phyloP scores from a whole-genome alignment of 37 sponge, comb jelly and placozoan genomes.

The Haliclona indistincta region DNA sequence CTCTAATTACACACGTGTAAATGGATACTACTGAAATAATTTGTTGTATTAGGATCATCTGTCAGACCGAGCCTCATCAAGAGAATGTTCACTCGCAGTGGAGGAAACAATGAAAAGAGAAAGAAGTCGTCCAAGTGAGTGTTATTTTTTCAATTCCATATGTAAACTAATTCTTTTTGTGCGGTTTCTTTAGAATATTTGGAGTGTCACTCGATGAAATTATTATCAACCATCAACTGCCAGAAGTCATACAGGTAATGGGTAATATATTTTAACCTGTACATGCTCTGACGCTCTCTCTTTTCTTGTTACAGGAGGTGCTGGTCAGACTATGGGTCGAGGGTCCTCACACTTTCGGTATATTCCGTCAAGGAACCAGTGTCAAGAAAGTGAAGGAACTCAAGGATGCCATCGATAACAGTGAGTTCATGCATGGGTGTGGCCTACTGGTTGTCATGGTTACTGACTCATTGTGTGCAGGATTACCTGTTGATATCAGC shows the following conservation, averaged over 20 bases:
- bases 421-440: constrained; percentile 44
- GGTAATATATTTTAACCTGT: background rate
- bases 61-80: too few species aligned
- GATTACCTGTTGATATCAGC: constrained; percentile 37
- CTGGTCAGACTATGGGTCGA: constrained; percentile 65
- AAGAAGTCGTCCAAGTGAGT: too few species aligned
- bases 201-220: constrained; percentile 41
- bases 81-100: too few species aligned
- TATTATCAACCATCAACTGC: constrained; percentile 51
- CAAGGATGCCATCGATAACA: constrained; percentile 55
- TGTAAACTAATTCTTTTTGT: too few species aligned
- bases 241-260: constrained; percentile 62
- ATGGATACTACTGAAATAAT: too few species aligned
- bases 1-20: too few species aligned
- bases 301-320: constrained; percentile 49
- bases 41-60: too few species aligned
- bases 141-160: too few species aligned
- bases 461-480: constrained; percentile 28
- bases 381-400: constrained; percentile 45
- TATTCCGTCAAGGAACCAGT: constrained; percentile 71
- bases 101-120: too few species aligned
- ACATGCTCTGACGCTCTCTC: background rate
- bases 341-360: constrained; percentile 61
- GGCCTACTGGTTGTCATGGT: background rate
- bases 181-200: constrained; percentile 46